Conservation (phyloP, 92 coral and sea anemone species). For the Montipora capitata region DNA sequence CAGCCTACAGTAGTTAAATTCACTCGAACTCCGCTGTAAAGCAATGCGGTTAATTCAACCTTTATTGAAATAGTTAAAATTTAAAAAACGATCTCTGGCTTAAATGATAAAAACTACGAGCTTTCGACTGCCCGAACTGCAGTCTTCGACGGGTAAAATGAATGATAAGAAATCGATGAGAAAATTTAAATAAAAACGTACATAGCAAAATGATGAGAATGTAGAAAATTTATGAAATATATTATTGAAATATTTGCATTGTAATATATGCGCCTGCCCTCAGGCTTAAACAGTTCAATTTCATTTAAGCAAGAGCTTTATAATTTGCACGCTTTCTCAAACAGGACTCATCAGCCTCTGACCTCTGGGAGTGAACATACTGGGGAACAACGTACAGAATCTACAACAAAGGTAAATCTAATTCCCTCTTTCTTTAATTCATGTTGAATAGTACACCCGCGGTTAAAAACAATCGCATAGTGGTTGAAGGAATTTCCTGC, state of each 20-base stretch:
- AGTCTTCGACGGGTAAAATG: no score
- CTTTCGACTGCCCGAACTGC: no score
- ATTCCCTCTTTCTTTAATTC: background rate
- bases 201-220: no score
- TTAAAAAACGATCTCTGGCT: no score
- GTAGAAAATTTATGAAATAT: no score
- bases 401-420: constrained; percentile 13
- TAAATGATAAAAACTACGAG: no score
- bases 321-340: background rate
- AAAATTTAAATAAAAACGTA: no score
- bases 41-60: no score
- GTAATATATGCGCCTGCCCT: background rate
- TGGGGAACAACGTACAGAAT: background rate
- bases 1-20: no score
- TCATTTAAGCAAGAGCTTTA: constrained; percentile 5
- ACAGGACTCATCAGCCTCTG: constrained; percentile 24
- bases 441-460: background rate
- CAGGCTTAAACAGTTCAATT: constrained; percentile 29
- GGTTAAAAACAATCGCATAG: background rate
- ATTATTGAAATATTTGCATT: constrained; percentile 1
- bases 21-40: no score
- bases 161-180: no score
- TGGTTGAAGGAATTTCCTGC: background rate
- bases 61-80: background rate
- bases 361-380: constrained; percentile 34